Evolutionary conservation across 2,888 invertebrate species (phyloP).

Genomic region (Cyclophora punctaria): DNA sequence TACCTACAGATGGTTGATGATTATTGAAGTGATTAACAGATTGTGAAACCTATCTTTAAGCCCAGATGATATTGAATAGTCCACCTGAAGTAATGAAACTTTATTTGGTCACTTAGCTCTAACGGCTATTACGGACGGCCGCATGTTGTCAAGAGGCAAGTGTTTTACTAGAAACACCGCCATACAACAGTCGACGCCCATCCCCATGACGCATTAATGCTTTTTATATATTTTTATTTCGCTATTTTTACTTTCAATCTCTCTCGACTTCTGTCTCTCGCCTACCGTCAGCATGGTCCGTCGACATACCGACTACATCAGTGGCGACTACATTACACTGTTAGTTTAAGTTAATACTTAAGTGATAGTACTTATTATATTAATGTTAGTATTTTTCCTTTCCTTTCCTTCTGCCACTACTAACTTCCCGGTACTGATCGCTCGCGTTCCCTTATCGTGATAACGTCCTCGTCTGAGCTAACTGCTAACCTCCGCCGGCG

Average conservation of each 20-base stretch:
- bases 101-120: conserved; percentile 69
- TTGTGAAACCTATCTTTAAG: too few relatives aligned
- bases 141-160: conserved; percentile 75
- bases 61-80: too few relatives aligned
- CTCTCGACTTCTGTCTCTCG: conserved; percentile 47
- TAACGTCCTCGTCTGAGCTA: too few relatives aligned
- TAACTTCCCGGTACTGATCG: conserved; percentile 34
- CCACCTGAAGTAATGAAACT: conserved; percentile 39
- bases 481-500: too few relatives aligned
- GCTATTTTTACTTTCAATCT: conserved; percentile 48
- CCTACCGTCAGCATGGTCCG: conserved; percentile 39
- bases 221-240: conserved; percentile 62
- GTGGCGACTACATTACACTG: conserved; percentile 26
- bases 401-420: conserved; percentile 75
- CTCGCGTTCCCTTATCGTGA: conserved; percentile 34
- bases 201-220: conserved; percentile 74
- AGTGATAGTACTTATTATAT: conserved; percentile 60
- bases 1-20: too few relatives aligned
- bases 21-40: too few relatives aligned
- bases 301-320: conserved; percentile 40
- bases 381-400: conserved; percentile 85
- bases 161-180: conserved; percentile 72
- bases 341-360: conserved; percentile 37
- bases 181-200: conserved; percentile 65
- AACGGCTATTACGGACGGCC: conserved; percentile 75